These are phyloP conservation scores for Micronisus gabar DNA, from an alignment of 2,113 vertebrate genomes.

Conservation along the genomic window DNA sequence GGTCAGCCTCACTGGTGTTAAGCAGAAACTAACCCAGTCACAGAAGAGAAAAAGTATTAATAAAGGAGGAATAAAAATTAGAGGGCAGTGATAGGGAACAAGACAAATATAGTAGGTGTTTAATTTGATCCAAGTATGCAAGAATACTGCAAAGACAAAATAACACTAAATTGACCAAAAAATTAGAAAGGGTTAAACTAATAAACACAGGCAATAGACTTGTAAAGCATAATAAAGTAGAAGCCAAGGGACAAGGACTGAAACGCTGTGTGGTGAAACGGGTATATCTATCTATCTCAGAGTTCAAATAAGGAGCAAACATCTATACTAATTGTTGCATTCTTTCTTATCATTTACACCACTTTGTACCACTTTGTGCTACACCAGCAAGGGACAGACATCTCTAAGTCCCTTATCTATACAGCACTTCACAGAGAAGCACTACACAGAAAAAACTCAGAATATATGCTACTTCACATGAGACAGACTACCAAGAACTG, in stretches of 20 bases:
- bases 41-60: neutral
- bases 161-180: neutral
- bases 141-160: neutral
- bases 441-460: neutral
- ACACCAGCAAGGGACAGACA: neutral
- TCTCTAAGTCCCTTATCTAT: neutral
- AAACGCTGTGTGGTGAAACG: neutral
- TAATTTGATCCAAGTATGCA: neutral
- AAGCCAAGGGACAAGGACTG: neutral
- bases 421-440: neutral
- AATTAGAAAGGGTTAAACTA: fast-evolving
- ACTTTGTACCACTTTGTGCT: neutral
- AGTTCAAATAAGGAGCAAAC: neutral
- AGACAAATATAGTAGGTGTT: neutral
- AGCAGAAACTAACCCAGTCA: neutral
- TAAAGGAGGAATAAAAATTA: neutral
- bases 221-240: neutral
- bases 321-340: neutral
- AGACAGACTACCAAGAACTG: neutral
- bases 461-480: neutral
- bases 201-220: neutral
- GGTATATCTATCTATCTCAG: too few relatives aligned
- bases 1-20: neutral
- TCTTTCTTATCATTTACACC: neutral
- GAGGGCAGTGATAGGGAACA: neutral